Evolutionary conservation across 2,888 invertebrate species (phyloP).

Genomic region (Morpho deidamia): DNA sequence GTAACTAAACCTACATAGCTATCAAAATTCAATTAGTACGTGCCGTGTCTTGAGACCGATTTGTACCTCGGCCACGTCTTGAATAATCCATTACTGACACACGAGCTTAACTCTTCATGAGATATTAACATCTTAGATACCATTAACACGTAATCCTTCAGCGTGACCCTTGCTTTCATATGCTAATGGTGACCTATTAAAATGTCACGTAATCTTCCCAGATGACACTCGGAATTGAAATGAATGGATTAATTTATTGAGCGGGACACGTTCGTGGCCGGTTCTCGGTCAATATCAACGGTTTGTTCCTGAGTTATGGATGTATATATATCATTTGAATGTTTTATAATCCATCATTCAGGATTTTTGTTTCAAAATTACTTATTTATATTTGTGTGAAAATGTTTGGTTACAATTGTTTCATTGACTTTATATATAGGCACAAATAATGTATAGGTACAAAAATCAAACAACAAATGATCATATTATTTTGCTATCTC

Average conservation of each 20-base stretch:
- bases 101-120: constrained; percentile 59
- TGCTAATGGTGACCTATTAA: constrained; percentile 67
- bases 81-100: constrained; percentile 58
- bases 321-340: not conserved
- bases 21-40: constrained; percentile 51
- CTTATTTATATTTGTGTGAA: not conserved
- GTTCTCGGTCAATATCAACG: constrained; percentile 8
- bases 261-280: constrained; percentile 4
- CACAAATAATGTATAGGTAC: too few relatives aligned
- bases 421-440: too few relatives aligned
- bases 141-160: constrained; percentile 67
- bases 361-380: not conserved
- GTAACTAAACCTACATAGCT: constrained; percentile 33
- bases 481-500: too few relatives aligned
- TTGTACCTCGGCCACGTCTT: constrained; percentile 48
- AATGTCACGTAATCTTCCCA: constrained; percentile 49
- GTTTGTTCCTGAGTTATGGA: constrained; percentile 1
- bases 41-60: constrained; percentile 37
- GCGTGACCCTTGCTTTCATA: constrained; percentile 57
- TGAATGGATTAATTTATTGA: constrained; percentile 40
- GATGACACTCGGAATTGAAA: constrained; percentile 45
- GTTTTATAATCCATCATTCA: not conserved
- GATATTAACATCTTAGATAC: constrained; percentile 61
- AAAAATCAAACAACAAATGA: too few relatives aligned
- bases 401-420: too few relatives aligned